These are phyloP conservation scores for Hippopotamyrus pictus DNA, from an alignment of 2,797 vertebrate genomes.

Conservation along the genomic window DNA sequence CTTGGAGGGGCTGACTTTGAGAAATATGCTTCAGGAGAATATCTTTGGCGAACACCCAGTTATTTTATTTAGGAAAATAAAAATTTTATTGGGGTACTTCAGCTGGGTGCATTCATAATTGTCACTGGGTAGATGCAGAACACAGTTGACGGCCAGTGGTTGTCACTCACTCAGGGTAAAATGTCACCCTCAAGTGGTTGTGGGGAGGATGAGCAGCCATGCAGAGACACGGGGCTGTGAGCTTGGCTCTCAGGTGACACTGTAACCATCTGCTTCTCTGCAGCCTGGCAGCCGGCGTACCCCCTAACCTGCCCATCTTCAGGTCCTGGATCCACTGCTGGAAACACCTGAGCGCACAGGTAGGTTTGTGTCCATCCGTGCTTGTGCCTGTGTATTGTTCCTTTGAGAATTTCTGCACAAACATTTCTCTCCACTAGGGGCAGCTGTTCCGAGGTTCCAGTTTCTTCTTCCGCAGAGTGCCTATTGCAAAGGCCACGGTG, in stretches of 20 bases:
- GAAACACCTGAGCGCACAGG: constrained; percentile 71
- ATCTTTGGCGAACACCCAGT: not conserved
- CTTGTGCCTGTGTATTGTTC: not conserved
- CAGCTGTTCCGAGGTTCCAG: constrained; percentile 81
- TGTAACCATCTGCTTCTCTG: not conserved
- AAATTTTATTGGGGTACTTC: not conserved
- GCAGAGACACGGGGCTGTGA: not conserved
- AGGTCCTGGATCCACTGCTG: constrained; percentile 79
- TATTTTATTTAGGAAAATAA: not conserved
- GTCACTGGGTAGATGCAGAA: not conserved
- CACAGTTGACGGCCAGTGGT: not conserved
- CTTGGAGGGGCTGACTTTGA: not conserved
- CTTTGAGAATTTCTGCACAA: not conserved
- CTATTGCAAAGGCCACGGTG: constrained; percentile 35
- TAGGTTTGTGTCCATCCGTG: constrained; percentile 30
- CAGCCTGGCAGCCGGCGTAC: constrained; percentile 72
- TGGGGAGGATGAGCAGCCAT: not conserved
- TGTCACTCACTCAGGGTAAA: not conserved
- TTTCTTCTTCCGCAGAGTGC: constrained; percentile 75
- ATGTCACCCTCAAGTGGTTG: not conserved
- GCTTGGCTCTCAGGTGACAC: not conserved
- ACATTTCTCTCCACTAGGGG: constrained; percentile 50
- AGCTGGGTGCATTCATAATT: not conserved
- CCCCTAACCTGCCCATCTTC: constrained; percentile 68
- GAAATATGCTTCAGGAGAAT: not conserved